phyloP scores from a whole-genome alignment of 2,113 vertebrate genomes.

The Nothobranchius kuhntae region DNA sequence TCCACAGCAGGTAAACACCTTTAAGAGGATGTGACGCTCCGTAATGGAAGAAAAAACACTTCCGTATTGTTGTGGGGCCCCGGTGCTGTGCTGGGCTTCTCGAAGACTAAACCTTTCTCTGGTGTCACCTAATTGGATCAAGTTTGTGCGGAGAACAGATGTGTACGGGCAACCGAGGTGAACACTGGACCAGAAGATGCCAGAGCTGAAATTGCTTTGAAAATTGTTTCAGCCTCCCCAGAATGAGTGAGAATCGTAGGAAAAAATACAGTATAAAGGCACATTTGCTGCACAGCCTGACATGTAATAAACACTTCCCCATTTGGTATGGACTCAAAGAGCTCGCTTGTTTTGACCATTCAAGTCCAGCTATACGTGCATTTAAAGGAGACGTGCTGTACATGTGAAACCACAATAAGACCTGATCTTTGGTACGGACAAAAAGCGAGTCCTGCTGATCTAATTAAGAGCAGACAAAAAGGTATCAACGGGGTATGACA shows the following conservation, averaged over 20 bases:
- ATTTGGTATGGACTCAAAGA: slow-evolving; percentile 45
- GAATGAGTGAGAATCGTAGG: slow-evolving; percentile 37
- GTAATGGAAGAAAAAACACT: slow-evolving; percentile 60
- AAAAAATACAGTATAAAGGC: slow-evolving; percentile 48
- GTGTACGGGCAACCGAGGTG: slow-evolving; percentile 60
- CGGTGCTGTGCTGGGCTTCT: slow-evolving; percentile 49
- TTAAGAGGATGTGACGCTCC: slow-evolving; percentile 72
- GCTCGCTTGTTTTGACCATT: slow-evolving; percentile 26
- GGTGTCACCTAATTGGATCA: slow-evolving; percentile 72
- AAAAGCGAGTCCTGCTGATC: slow-evolving; percentile 57
- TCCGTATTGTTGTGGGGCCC: slow-evolving; percentile 59
- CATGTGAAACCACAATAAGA: slow-evolving; percentile 5
- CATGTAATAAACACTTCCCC: slow-evolving; percentile 57
- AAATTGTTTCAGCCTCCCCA: slow-evolving; percentile 49
- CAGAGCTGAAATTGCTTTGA: slow-evolving; percentile 66
- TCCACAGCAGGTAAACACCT: slow-evolving; percentile 64
- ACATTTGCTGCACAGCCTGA: slow-evolving; percentile 42
- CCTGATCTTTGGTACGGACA: slow-evolving; percentile 42
- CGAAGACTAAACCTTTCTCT: slow-evolving; percentile 66
- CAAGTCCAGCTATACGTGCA: slow-evolving; percentile 6
- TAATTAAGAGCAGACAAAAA: slow-evolving; percentile 70
- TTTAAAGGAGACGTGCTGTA: slow-evolving; percentile 4
- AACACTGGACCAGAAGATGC: slow-evolving; percentile 59
- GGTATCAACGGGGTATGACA: slow-evolving; percentile 55
- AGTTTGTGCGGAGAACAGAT: slow-evolving; percentile 68